Evolutionary conservation across 2,113 vertebrate species (phyloP).

Genomic region (Gopherus flavomarginatus): DNA sequence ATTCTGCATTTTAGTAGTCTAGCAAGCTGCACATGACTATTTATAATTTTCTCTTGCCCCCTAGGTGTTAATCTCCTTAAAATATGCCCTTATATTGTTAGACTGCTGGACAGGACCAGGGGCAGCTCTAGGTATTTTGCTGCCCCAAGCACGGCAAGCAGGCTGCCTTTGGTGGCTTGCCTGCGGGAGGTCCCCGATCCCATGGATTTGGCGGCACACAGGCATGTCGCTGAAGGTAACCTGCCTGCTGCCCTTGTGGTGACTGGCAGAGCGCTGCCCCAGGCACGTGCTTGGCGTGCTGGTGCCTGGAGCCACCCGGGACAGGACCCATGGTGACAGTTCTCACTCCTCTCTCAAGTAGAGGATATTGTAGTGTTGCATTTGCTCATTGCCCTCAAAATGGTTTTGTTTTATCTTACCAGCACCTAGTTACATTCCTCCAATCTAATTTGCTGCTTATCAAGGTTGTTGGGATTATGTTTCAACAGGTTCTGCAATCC

Average conservation of each 20-base stretch:
- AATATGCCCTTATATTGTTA: background rate
- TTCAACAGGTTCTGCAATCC: background rate
- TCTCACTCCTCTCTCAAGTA: background rate
- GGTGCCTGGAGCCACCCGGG: too few species aligned
- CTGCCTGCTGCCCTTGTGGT: too few species aligned
- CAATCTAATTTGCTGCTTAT: background rate
- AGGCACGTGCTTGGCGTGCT: too few species aligned
- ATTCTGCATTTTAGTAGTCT: background rate
- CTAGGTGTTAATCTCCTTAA: rapidly evolving
- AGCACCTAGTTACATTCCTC: background rate
- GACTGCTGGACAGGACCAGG: background rate
- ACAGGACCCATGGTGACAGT: background rate
- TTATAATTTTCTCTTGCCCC: background rate
- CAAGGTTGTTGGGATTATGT: background rate
- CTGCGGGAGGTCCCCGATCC: too few species aligned
- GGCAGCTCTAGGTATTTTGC: too few species aligned
- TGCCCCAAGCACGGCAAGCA: too few species aligned
- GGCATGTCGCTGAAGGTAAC: too few species aligned
- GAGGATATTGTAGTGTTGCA: too few species aligned
- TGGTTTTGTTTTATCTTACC: background rate
- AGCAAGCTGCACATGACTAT: background rate
- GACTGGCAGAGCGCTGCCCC: too few species aligned
- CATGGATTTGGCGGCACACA: too few species aligned
- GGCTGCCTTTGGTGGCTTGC: too few species aligned
- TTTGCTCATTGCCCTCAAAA: background rate